Evolutionary conservation across 2,113 vertebrate species (phyloP).

Genomic region (Mesembrinibis cayennensis): DNA sequence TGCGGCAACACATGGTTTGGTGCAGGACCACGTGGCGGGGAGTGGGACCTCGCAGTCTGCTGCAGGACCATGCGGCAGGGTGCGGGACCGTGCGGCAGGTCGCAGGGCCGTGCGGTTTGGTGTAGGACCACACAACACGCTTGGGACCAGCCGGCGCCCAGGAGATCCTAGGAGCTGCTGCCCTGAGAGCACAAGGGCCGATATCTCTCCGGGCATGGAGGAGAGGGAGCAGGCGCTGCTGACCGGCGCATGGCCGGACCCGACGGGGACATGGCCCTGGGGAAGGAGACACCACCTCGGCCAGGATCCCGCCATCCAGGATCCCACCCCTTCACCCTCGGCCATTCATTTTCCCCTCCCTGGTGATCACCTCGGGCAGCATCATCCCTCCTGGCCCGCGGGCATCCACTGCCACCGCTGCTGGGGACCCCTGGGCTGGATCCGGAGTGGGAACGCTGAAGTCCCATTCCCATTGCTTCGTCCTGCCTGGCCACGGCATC

Average conservation of each 20-base stretch:
- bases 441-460: accelerated
- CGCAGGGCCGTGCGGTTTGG: not conserved
- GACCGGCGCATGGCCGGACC: accelerated
- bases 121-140: accelerated
- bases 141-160: not conserved
- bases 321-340: not conserved
- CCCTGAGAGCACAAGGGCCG: not conserved
- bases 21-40: not conserved
- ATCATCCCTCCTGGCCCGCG: not conserved
- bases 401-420: not conserved
- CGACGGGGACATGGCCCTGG: not conserved
- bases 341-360: not conserved
- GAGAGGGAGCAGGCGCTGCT: not conserved
- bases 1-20: too few species aligned
- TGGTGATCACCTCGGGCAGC: not conserved
- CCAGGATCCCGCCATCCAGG: too few species aligned
- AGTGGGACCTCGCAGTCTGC: not conserved
- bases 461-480: not conserved
- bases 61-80: not conserved
- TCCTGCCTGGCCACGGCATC: accelerated
- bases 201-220: accelerated
- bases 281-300: accelerated
- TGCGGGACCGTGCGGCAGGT: too few species aligned
- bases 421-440: accelerated
- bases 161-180: not conserved